Evolutionary conservation across 2,113 vertebrate species (phyloP).

Genomic region (Rhizomys pruinosus): DNA sequence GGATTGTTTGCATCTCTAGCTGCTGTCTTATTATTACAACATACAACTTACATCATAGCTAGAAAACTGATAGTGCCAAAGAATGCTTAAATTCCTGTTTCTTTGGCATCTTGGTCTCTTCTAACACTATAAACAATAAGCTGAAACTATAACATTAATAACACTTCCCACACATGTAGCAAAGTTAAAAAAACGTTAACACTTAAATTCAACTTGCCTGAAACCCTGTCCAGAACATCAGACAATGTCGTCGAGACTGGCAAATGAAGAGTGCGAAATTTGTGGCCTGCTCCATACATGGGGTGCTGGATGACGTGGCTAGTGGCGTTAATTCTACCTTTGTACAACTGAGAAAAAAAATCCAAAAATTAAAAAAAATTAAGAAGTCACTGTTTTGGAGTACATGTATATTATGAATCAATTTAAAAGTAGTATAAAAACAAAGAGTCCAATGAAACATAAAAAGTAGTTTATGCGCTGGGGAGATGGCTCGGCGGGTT

Average conservation of each 20-base stretch:
- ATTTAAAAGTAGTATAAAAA: conserved; percentile 14
- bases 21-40: neutral
- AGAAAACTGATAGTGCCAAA: neutral
- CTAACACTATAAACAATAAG: neutral
- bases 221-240: conserved; percentile 97
- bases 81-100: neutral
- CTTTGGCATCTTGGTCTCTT: neutral
- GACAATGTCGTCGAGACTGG: conserved; percentile 98
- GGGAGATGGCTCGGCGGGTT: too few species aligned
- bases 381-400: neutral
- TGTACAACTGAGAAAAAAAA: conserved; percentile 92
- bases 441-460: neutral
- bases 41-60: neutral
- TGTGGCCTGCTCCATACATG: conserved; percentile 99
- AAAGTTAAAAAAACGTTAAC: conserved; percentile 8
- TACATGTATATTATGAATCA: conserved; percentile 20
- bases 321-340: conserved; percentile 99
- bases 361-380: conserved; percentile 47
- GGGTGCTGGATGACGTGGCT: conserved; percentile 99
- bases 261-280: conserved; percentile 97
- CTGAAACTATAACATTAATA: neutral
- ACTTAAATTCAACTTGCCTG: conserved; percentile 88
- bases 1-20: neutral
- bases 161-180: neutral
- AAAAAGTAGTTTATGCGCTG: neutral